Evolutionary conservation across 1,140 invertebrate species (phyloP), one percentile per base, ranked within the genome.

Genomic region (Macrosteles quadrilineatus): DNA sequence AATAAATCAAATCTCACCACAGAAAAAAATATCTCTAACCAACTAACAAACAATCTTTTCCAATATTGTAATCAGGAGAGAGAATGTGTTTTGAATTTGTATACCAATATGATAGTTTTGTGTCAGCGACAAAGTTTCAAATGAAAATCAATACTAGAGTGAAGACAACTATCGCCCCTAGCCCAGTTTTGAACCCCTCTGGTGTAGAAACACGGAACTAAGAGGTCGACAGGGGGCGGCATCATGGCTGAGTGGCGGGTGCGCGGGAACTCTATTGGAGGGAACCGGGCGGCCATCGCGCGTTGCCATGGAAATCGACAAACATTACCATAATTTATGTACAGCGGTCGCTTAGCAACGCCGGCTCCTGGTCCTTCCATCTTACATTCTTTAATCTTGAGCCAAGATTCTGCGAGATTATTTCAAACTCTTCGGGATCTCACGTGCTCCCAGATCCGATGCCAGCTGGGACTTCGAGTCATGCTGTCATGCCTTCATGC

Each of bases 291-390:
- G 63, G 63, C 63, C 63, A 66, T 66, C 63, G 27, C 27, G 21
- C 40, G 63, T 66, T 66, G 40, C 63, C 63, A 66, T 45, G 40
- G 63, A 29, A 45, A 66, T 36, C 17, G 19, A 17, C n/a, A 43
- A 66, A 66, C 40, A 66, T 66, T 45, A 43, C 12, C 59, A 36
- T 63, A 63, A 63, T 63, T 63, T 63, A 63, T 66, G 21, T 45
- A 27, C 32, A 21, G 21, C 32, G 19, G 63, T 66, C 25, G 63
- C 63, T 25, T 43, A 43, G 63, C 63, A 66, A 66, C 63, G 23
- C 21, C 53, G 11, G 21, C 53, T 29, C 32, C 32, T 36, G 32
- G 55, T 21, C 27, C 55, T 59, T 12, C 55, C 55, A 59, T 59
- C 55, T 59, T 50, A 50, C 6, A 50, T 50, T 50, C 47, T 50